A percentile compares a stretch with the other conserved stretches of the same genome.
phyloP scores from a whole-genome alignment of 2,888 invertebrate species.

The Mallateleia sp. region DNA sequence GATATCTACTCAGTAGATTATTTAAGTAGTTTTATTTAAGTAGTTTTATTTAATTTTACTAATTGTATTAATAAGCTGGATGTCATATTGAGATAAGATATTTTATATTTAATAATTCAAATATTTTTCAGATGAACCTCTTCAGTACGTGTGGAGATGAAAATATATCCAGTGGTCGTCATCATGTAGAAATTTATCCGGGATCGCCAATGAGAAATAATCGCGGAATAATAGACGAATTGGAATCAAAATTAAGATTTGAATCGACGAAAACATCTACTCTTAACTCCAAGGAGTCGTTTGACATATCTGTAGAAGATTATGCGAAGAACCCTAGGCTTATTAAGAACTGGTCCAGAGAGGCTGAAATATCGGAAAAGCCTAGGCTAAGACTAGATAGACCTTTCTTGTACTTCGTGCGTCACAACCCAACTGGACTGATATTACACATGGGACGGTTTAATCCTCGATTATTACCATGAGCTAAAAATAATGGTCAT shows the following conservation, averaged over 20 bases:
- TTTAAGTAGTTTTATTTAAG: too few relatives aligned
- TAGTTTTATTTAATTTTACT: too few relatives aligned
- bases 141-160: constrained; percentile 95
- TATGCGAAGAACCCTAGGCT: constrained; percentile 45
- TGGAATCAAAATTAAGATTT: constrained; percentile 9
- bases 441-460: constrained; percentile 97
- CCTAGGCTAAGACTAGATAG: constrained; percentile 95
- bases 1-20: too few relatives aligned
- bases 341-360: constrained; percentile 78
- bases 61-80: too few relatives aligned
- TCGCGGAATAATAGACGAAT: constrained; percentile 82
- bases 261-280: constrained; percentile 57
- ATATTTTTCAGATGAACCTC: constrained; percentile 92
- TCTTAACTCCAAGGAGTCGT: constrained; percentile 80
- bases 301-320: constrained; percentile 84
- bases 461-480: constrained; percentile 91
- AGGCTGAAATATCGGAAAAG: constrained; percentile 89
- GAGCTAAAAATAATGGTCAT: constrained; percentile 51
- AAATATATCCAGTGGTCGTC: constrained; percentile 93
- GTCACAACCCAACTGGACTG: constrained; percentile 97
- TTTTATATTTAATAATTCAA: too few relatives aligned
- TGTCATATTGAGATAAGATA: too few relatives aligned
- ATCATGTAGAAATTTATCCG: constrained; percentile 95
- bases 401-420: constrained; percentile 96
- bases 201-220: constrained; percentile 91